Base-by-base conservation (phyloP, 2,113 vertebrate species). In the Numida meleagris region DNA sequence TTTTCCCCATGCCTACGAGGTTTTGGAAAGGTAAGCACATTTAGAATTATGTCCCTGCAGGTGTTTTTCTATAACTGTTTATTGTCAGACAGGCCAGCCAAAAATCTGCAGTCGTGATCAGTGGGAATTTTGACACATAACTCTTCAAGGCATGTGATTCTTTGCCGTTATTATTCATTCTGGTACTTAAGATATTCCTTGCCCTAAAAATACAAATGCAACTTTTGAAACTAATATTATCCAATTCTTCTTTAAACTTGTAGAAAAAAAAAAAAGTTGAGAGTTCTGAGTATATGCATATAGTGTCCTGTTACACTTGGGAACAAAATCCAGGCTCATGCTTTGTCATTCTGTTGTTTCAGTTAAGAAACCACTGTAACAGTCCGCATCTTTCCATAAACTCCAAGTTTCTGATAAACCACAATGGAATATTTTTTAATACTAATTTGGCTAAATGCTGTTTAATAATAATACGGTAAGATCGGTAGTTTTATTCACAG, bases 21-120 rank as follows among this genome's bases (percentile, higher is more conserved):
- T 86, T 90, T 94, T 88, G 61, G 80, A 89, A 88, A 51, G 75
- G 20, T 17, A 77, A 6, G 91, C 68, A 86, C 45, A 20, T 83
- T 68, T 83, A 82, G 51, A 76, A 79, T 77, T 87, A 63, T 0
- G 0, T 81, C 51, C 31, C 86, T 65, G 11, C 61, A 84, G 82
- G 61, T 89, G 51, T 87, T 91, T 89, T 73, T 87, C 62, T 94
- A 48, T 18, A 48, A 45, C 76, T 94, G 33, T 73, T 92, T 90
- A 46, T 73, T 93, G 66, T 25, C 20, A 45, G 58, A 91, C n/a
- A 78, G 62, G 27, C 74, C 67, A 74, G 67, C 42, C 84, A 91
- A 74, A 87, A 91, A 82, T 58, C 76, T 75, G 51, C 45, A 82
- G 0, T 81, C 90, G 40, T 78, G 74, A 74, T 80, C 63, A 72